These are phyloP conservation scores for Tinea pellionella DNA, from an alignment of 2,888 invertebrate genomes.

Conservation along the genomic window DNA sequence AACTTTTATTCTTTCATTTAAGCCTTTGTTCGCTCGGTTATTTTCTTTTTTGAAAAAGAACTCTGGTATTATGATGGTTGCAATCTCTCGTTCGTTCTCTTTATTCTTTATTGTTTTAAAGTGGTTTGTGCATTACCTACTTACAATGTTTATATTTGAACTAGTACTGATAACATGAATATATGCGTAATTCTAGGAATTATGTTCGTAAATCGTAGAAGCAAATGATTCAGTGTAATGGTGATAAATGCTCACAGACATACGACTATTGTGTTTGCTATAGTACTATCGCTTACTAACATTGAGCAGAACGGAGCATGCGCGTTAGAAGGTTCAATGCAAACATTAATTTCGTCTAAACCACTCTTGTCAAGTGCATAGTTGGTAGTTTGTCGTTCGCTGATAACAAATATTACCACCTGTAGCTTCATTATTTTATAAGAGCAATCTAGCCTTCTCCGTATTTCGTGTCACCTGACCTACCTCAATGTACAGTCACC, in stretches of 20 bases:
- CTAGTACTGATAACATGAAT: not conserved
- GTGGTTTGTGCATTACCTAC: too few relatives aligned
- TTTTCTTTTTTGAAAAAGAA: not conserved
- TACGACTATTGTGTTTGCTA: not conserved
- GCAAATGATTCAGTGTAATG: not conserved
- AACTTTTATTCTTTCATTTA: not conserved
- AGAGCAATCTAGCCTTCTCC: not conserved
- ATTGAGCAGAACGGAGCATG: not conserved
- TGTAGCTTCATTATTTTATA: not conserved
- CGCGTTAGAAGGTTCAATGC: not conserved
- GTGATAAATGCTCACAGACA: not conserved
- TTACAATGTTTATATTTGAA: too few relatives aligned
- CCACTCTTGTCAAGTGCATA: not conserved
- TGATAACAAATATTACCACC: not conserved
- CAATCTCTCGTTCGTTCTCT: too few relatives aligned
- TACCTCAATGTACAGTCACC: not conserved
- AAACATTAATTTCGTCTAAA: not conserved
- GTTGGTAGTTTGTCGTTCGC: not conserved
- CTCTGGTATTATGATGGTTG: not conserved
- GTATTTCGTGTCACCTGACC: not conserved
- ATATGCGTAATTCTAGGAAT: not conserved
- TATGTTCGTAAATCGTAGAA: slow-evolving; percentile 1
- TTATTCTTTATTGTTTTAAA: too few relatives aligned
- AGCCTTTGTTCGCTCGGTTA: not conserved
- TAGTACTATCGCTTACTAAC: not conserved